phyloP scores from a whole-genome alignment of 2,797 vertebrate genomes.

The Trachurus trachurus region DNA sequence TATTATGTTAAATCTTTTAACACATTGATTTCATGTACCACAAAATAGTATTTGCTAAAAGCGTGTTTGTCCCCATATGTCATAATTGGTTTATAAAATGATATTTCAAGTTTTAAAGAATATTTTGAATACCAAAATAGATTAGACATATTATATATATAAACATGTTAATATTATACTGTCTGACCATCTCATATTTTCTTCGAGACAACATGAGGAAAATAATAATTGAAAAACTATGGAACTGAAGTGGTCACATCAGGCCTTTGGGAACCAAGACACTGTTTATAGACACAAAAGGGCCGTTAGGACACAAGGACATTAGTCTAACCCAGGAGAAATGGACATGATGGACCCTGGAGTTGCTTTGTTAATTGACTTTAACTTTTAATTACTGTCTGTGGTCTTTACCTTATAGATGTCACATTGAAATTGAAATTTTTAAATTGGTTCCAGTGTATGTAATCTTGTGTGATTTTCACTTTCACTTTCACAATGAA shows the following conservation, averaged over 20 bases:
- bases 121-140: not conserved
- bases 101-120: not conserved
- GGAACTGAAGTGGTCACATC: slow-evolving; percentile 45
- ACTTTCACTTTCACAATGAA: no score
- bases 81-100: not conserved
- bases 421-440: no score
- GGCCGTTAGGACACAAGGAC: slow-evolving; percentile 51
- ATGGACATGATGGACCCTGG: slow-evolving; percentile 43
- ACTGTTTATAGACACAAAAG: slow-evolving; percentile 13
- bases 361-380: slow-evolving; percentile 51
- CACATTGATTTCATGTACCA: not conserved
- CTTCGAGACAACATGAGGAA: not conserved
- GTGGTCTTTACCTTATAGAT: not conserved
- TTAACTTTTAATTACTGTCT: slow-evolving; percentile 38
- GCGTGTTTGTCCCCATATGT: not conserved
- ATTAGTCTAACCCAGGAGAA: slow-evolving; percentile 64
- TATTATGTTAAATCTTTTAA: slow-evolving; percentile 1
- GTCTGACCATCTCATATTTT: not conserved
- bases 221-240: slow-evolving; percentile 51
- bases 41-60: not conserved
- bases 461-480: no score
- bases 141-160: not conserved
- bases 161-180: not conserved
- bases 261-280: slow-evolving; percentile 38
- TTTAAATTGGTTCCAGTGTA: no score